A percentile compares a stretch with the other conserved stretches of the same genome.
Evolutionary conservation across 2,797 vertebrate species (phyloP).

Genomic region (Anniella stebbinsi): DNA sequence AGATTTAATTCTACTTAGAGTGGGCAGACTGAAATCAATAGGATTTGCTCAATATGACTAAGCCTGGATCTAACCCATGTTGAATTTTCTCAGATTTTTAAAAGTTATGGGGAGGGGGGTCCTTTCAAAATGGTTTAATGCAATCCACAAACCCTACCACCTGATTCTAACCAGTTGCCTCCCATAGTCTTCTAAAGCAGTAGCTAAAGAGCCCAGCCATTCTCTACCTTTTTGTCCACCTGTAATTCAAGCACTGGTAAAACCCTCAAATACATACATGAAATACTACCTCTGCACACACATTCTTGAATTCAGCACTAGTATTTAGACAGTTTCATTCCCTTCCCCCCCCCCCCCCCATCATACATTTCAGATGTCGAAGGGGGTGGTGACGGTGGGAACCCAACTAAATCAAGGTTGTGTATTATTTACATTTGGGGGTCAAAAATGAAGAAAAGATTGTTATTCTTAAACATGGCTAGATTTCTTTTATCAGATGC

Average conservation of each 20-base stretch:
- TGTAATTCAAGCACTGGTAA: not conserved
- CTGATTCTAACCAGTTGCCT: not conserved
- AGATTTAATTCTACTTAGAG: not conserved
- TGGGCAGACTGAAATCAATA: not conserved
- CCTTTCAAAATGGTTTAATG: not conserved
- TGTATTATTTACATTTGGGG: not conserved
- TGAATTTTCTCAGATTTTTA: no score
- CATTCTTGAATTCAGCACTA: not conserved
- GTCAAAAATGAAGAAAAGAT: not conserved
- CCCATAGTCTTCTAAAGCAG: not conserved
- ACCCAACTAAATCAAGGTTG: not conserved
- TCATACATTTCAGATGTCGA: not conserved
- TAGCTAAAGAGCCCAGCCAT: not conserved
- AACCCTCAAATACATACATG: not conserved
- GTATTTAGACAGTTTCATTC: not conserved
- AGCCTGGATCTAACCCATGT: no score
- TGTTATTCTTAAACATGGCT: not conserved
- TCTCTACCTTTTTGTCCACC: not conserved
- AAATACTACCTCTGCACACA: not conserved
- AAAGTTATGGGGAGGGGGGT: no score
- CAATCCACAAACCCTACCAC: not conserved
- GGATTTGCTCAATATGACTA: no score
- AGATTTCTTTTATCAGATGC: not conserved
- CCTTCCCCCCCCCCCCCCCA: no score
- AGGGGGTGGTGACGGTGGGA: not conserved